A percentile compares a stretch with the other conserved stretches of the same genome.
phyloP scores from a whole-genome alignment of 2,113 vertebrate genomes.

The Mugil cephalus region DNA sequence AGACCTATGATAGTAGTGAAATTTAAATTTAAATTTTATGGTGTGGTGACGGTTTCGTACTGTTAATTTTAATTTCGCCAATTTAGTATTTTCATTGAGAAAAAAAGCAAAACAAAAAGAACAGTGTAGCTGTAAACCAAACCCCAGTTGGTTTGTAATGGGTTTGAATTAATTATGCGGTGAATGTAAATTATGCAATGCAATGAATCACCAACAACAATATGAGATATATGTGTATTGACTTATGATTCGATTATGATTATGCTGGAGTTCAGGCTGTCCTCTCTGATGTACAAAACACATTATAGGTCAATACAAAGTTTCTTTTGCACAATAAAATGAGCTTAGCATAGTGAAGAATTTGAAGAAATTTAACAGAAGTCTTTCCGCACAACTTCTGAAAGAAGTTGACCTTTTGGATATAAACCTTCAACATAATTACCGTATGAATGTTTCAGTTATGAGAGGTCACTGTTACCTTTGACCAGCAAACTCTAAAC shows the following conservation, averaged over 20 bases:
- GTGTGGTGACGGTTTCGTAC: not conserved
- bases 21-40: not conserved
- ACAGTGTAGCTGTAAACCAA: slow-evolving; percentile 10
- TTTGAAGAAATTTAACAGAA: too few species aligned
- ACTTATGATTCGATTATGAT: slow-evolving; percentile 13
- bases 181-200: slow-evolving; percentile 26
- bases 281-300: slow-evolving; percentile 14
- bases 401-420: too few species aligned
- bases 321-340: slow-evolving; percentile 37
- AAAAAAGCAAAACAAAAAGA: not conserved
- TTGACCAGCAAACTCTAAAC: too few species aligned
- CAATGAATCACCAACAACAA: slow-evolving; percentile 7
- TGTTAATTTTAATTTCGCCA: not conserved
- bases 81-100: slow-evolving; percentile 18
- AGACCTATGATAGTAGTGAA: not conserved
- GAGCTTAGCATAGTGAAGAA: too few species aligned
- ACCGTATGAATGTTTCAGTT: too few species aligned
- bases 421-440: too few species aligned
- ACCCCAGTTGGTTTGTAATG: slow-evolving; percentile 19
- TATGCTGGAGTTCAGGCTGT: slow-evolving; percentile 1
- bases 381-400: too few species aligned
- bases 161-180: slow-evolving; percentile 30
- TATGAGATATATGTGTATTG: slow-evolving; percentile 11
- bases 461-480: too few species aligned
- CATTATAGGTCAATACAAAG: slow-evolving; percentile 18